Base-by-base conservation (phyloP, 2,113 vertebrate genomes). In the Xiphorhynchus elegans region DNA sequence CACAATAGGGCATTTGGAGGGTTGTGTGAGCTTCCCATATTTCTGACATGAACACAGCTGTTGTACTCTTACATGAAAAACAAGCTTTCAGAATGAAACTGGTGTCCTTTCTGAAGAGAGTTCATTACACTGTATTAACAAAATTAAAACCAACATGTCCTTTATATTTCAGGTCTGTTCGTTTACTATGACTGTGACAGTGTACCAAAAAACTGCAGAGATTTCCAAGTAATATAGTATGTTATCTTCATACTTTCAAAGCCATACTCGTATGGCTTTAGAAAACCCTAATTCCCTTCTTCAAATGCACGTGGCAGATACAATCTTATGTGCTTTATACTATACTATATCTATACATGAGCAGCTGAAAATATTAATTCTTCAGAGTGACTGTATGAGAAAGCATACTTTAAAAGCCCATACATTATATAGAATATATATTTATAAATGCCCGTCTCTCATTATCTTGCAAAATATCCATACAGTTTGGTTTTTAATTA, bases 301-400 rank as follows among this genome's bases (percentile, higher is more conserved):
- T 37, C 42, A 70, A 50, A 70, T 18, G 19, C 26, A 50, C 26
- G 20, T 35, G 47, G 13, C 37, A 42, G 8, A 58, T 21, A 47
- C 5, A 62, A 21, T 50, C 18, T 81, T 23, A 31, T 1, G 8
- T 53, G 59, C n/a, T 19, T 77, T 8, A 31, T n/a, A 5, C 10
- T 50, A 19, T 37, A 35, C 3, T 55, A 3, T 26, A 62, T 67
- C 46, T 67, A 6, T 13, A 56, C 0, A 1, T 20, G 6, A 35
- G 59, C 33, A 75, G 18, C 9, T 84, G 26, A 42, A 84, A 78
- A 70, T 40, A 13, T 4, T 55, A 42, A 53, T 47, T 89, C 39
- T 70, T 49, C 24, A 62, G n/a, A 91, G 26, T 37, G 42, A 78
- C 16, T 24, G 17, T 47, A 53, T 19, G 7, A 74, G 0, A 1